These are phyloP conservation scores for Morpho achilles DNA, from an alignment of 2,888 invertebrate species.

Conservation along the genomic window DNA sequence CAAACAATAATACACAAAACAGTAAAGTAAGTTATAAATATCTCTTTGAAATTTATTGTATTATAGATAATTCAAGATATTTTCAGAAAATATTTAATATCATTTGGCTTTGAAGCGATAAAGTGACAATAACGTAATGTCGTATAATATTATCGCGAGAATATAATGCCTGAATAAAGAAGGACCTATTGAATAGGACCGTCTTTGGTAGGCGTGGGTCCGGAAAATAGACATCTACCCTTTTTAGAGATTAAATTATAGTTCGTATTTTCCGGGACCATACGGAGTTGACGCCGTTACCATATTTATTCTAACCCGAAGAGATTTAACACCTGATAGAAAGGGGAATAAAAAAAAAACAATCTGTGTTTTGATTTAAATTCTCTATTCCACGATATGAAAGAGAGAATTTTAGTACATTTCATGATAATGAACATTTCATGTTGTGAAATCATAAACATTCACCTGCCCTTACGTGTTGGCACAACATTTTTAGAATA, in stretches of 20 bases:
- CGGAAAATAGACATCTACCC: constrained; percentile 64
- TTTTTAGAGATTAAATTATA: constrained; percentile 66
- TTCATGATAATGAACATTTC: too few species aligned
- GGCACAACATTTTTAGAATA: too few species aligned
- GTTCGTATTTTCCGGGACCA: constrained; percentile 57
- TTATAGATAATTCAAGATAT: neutral
- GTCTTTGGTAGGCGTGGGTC: constrained; percentile 50
- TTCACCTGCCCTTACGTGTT: too few species aligned
- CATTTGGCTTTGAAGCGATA: constrained; percentile 33
- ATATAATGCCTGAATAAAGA: constrained; percentile 58
- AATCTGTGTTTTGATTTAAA: too few species aligned
- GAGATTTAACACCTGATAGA: neutral
- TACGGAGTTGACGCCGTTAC: constrained; percentile 24
- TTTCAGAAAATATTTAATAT: constrained; percentile 10
- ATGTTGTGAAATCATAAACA: too few species aligned
- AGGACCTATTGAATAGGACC: constrained; percentile 59
- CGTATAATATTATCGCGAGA: constrained; percentile 50
- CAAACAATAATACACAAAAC: too few species aligned
- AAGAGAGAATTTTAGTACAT: too few species aligned
- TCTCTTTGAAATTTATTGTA: neutral
- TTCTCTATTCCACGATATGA: too few species aligned
- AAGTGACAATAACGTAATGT: constrained; percentile 41
- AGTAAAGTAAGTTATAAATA: neutral
- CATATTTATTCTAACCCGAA: constrained; percentile 22
- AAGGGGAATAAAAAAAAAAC: too few species aligned